Evolutionary conservation across 2,113 vertebrate species (phyloP).

Genomic region (Pongo abelii): DNA sequence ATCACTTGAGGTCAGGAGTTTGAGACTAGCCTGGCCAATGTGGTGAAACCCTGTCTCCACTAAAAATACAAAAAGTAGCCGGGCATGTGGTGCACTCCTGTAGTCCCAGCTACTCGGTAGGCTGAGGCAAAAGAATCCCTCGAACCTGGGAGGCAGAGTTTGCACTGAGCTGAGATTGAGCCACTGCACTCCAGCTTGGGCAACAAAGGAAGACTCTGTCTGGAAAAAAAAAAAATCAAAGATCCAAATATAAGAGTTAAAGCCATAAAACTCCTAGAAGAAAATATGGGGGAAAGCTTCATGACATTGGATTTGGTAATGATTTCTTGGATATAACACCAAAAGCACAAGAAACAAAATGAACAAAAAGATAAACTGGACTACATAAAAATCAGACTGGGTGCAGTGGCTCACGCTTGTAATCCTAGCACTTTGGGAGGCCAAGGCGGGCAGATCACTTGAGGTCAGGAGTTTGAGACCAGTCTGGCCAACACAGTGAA

Average conservation of each 20-base stretch:
- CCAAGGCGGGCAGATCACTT: too few species aligned
- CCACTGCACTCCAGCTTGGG: too few species aligned
- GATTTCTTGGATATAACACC: not conserved
- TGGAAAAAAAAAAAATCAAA: not conserved
- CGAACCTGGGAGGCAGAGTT: too few species aligned
- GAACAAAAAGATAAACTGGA: not conserved
- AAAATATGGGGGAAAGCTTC: not conserved
- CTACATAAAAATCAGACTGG: too few species aligned
- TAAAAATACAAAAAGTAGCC: too few species aligned
- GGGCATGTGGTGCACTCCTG: not conserved
- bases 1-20: not conserved
- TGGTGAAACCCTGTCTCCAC: too few species aligned
- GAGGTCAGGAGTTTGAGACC: too few species aligned
- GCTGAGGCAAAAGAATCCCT: not conserved
- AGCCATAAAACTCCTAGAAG: not conserved
- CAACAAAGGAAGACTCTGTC: not conserved
- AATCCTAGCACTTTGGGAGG: too few species aligned
- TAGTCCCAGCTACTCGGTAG: not conserved
- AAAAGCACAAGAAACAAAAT: not conserved
- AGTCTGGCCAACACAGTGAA: too few species aligned
- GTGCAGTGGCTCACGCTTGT: too few species aligned
- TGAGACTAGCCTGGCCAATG: not conserved
- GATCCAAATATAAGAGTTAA: not conserved
- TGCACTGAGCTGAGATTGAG: too few species aligned
- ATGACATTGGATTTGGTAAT: not conserved